Base-by-base conservation (phyloP, 2,888 invertebrate genomes). In the Fragum sueziense region DNA sequence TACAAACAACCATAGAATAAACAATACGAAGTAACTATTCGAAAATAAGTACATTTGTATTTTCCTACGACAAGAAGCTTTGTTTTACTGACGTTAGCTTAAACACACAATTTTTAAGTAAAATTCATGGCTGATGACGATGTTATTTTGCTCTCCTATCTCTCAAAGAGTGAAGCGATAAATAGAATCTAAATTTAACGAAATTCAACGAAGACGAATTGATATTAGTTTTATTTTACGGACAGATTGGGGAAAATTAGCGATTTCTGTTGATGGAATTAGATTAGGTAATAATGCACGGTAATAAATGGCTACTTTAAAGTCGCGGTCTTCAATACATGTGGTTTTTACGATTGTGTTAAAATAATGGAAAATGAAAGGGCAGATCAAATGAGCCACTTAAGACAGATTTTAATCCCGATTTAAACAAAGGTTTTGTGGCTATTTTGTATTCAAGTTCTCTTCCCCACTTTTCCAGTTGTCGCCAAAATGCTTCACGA, bases 231-330 rank as follows among this genome's bases (percentile, higher is more conserved):
- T 65, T 41, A 65, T 65, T 65, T 65, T 41, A 41, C 41, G 65
- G 34, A 37, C 65, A 65, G 65, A 41, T 65, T 37, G 65, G 65
- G n/a, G 65, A 41, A 41, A 41, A 65, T 41, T 65, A 27, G 22
- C 65, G 37, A 41, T 41, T 20, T 22, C 0, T 41, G 41, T 41
- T 65, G 65, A 65, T 65, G 41, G 41, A 65, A 65, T 65, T 65
- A 65, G 65, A 65, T 65, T 65, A 65, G 65, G 65, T 65, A 65
- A 65, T 65, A 65, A 65, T 65, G 65, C 65, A 65, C 65, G 65
- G 41, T 65, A 65, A 65, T 65, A 65, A 65, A 65, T 34, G 65
- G 65, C 22, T 34, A 27, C 37, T 65, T 65, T 65, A 25, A 65
- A 65, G 41, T 37, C 37, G 41, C 33, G 34, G 34, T 34, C 65